A percentile compares a stretch with the other conserved stretches of the same genome.
Conservation (phyloP, 2,797 vertebrate species). For the Malacoraja senta region DNA sequence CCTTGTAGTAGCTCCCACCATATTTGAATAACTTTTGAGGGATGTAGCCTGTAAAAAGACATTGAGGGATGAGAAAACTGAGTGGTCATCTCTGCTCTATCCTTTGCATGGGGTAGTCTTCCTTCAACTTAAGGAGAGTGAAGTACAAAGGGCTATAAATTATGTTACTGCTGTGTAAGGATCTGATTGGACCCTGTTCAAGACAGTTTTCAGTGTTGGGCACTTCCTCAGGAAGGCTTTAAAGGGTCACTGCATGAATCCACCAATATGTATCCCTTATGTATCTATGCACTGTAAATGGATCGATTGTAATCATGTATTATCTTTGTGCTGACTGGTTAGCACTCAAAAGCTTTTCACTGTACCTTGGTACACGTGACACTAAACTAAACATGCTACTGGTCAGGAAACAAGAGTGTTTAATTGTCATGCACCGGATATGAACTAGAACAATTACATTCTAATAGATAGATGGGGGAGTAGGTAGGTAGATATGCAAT, state of each 20-base stretch:
- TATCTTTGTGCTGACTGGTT: too few species aligned
- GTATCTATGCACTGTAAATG: too few species aligned
- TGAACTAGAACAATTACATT: too few species aligned
- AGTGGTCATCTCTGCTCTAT: background rate
- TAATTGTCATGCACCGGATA: too few species aligned
- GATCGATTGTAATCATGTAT: too few species aligned
- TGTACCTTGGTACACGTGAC: too few species aligned
- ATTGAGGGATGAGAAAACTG: background rate
- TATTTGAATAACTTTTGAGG: slow-evolving; percentile 27
- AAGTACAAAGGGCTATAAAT: background rate
- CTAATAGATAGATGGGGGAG: too few species aligned
- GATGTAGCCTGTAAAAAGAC: background rate
- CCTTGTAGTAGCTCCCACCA: background rate
- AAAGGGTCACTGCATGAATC: background rate
- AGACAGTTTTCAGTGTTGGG: background rate
- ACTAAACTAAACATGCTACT: too few species aligned
- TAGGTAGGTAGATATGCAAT: too few species aligned
- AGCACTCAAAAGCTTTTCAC: too few species aligned
- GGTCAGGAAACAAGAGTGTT: too few species aligned
- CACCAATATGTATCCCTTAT: too few species aligned
- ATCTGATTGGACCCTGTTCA: background rate
- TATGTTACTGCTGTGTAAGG: background rate
- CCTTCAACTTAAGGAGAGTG: background rate
- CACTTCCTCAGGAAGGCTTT: background rate
- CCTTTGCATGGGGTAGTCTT: background rate